Base-by-base conservation (phyloP, 1,140 invertebrate genomes). In the Argopecten irradians region DNA sequence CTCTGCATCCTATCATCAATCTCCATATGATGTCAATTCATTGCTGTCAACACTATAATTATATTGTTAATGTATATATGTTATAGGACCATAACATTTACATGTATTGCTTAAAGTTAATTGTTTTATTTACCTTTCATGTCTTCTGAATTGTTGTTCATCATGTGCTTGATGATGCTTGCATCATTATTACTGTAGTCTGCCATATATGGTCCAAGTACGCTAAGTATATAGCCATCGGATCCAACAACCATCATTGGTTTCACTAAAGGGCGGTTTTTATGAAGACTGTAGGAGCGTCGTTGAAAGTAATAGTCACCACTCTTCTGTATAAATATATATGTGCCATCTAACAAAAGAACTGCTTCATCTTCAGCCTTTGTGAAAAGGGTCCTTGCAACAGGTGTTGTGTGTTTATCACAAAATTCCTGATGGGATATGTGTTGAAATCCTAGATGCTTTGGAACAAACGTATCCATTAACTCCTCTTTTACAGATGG, bases 261-360 rank as follows among this genome's bases (percentile, higher is more conserved):
- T 35, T 89, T 89, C 9, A 86, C 34, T 34, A 89, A 83, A 46
- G 88, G 85, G 46, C 85, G 82, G 22, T 36, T 41, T 35, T 86
- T 86, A 28, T 89, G 84, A 14, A 89, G 16, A 35, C 84, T 86
- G 22, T 82, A 89, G 19, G 84, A 89, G n/a, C 46, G 46, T 5
- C 87, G 1, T 88, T 88, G 87, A 43, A 86, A 89, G 13, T 16
- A 8, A 84, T 82, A 88, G 41, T 88, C 32, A 14, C 33, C 0
- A 46, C 85, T 86, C 34, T 89, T 89, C 33, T 89, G 85, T 16
- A 89, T 84, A 71, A 86, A 86, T 46, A 86, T 83, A 34, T 86
- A 86, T 1, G 88, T 89, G 0, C 43, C 83, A 39, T 87, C 83
- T 32, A 89, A 16, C n/a, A 86, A 71, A 19, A 86, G 34, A 34